Base-by-base conservation (phyloP, 30 jellyfish, hydroid and myxozoan species). In the Haliclystus octoradiatus region DNA sequence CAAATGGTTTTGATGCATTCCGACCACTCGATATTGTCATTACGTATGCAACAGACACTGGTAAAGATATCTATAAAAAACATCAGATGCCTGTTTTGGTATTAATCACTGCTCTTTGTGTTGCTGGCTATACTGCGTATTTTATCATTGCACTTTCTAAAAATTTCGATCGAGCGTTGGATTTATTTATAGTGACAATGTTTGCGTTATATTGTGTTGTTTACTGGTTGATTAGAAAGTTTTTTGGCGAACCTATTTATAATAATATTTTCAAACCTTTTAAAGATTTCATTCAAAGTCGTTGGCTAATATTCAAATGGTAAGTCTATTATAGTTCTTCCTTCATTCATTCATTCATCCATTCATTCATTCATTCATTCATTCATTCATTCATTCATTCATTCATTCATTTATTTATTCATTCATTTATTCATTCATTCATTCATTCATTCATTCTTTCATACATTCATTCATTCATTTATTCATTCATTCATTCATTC, bases 191-290 rank as follows among this genome's bases (percentile, higher is more conserved):
- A 12, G 71, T 87, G 14, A 66, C 96, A 1, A 63, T 69, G 65
- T 79, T 87, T 66, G 96, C 81, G 13, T 27, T 80, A 70, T 87
- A 79, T 71, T 87, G 96, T 29, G 50, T 87, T 47, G 57, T 74
- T 28, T 87, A 87, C 67, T 79, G 94, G 94, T 40, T 80, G 69
- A 73, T 87, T 15, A 87, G 75, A 74, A 87, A 73, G 65, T 65
- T 66, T 34, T 70, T 75, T 70, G 96, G 96, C 19, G 49, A 62
- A 26, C 60, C 71, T 69, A 78, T 87, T 25, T 28, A 82, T 35
- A 65, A 65, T 33, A 15, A 57, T 40, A 3, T 73, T 5, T 61
- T 79, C 31, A 49, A 66, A 33, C 96, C 96, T 0, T 49, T 87
- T 35, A 68, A 52, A 0, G 68, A 34, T 5, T 27, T 52, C 62